A percentile compares a stretch with the other conserved stretches of the same genome.
Conservation (phyloP, 1,140 invertebrate species). For the Dysdera silvatica region DNA sequence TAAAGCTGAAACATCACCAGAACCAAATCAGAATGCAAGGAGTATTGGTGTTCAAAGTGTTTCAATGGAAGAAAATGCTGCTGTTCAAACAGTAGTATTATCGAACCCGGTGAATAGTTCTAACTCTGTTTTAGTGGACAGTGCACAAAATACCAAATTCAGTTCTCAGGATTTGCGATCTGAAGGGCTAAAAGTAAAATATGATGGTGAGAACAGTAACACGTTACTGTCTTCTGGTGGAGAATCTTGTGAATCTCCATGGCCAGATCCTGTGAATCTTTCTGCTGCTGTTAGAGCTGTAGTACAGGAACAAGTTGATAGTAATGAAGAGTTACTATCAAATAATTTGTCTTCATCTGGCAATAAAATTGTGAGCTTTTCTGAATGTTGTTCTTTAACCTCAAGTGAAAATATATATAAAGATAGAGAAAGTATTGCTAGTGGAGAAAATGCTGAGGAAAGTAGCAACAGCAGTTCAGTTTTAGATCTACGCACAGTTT, state of each 20-base stretch:
- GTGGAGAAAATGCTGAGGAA: constrained; percentile 13
- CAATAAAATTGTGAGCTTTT: constrained; percentile 15
- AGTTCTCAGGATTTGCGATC: constrained; percentile 5
- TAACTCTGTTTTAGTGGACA: constrained; percentile 6
- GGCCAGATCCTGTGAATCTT: constrained; percentile 29
- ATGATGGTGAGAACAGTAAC: constrained; percentile 21
- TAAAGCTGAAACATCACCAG: neutral
- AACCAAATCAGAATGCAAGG: constrained; percentile 18
- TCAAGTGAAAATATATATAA: constrained; percentile 7
- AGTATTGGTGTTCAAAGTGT: constrained; percentile 29
- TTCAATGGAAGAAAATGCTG: constrained; percentile 24
- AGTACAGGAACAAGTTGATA: constrained; percentile 25
- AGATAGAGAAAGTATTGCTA: constrained; percentile 6
- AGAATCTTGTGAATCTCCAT: constrained; percentile 25
- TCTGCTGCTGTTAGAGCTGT: constrained; percentile 29
- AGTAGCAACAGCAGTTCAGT: constrained; percentile 21
- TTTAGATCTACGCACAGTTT: constrained; percentile 20
- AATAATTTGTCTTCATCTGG: neutral
- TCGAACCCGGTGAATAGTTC: constrained; percentile 7
- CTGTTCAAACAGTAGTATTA: constrained; percentile 18
- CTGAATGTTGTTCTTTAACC: constrained; percentile 14
- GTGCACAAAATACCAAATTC: constrained; percentile 4
- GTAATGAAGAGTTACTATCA: constrained; percentile 21
- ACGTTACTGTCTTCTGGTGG: constrained; percentile 20
- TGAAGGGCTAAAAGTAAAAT: constrained; percentile 12